Conservation (phyloP, 2,888 invertebrate genomes). For the Mesoligia furuncula region DNA sequence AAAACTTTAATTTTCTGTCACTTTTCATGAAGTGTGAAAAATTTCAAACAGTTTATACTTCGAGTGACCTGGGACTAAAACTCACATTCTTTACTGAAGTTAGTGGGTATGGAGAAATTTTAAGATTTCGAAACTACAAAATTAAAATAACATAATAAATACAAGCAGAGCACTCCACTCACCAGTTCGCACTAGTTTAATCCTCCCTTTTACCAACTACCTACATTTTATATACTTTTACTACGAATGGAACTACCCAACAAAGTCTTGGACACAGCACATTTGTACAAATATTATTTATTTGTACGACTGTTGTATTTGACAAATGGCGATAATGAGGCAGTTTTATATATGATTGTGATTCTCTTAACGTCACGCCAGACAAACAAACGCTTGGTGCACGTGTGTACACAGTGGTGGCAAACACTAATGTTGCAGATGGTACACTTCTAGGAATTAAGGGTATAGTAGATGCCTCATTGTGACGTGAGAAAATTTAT, state of each 20-base stretch:
- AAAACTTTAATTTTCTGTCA: neutral
- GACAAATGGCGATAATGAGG: conserved; percentile 55
- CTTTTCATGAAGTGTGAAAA: neutral
- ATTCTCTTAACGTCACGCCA: conserved; percentile 61
- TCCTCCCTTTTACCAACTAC: neutral
- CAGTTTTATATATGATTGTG: conserved; percentile 56
- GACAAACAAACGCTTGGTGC: conserved; percentile 55
- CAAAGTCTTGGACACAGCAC: neutral
- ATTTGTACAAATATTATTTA: conserved; percentile 39
- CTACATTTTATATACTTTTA: conserved; percentile 26
- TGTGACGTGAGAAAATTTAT: neutral
- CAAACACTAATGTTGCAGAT: conserved; percentile 45
- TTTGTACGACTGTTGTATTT: conserved; percentile 2
- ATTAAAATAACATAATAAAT: neutral
- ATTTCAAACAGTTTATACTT: neutral
- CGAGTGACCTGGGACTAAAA: neutral
- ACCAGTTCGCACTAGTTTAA: conserved; percentile 2
- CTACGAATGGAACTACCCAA: neutral
- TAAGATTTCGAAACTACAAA: no score
- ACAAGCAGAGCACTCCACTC: neutral
- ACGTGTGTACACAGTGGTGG: conserved; percentile 56
- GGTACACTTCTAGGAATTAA: conserved; percentile 11
- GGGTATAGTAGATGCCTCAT: neutral
- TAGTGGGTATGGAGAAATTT: neutral
- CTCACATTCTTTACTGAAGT: neutral